Conservation (phyloP, 2,888 invertebrate species). For the Drosophila anomalata region DNA sequence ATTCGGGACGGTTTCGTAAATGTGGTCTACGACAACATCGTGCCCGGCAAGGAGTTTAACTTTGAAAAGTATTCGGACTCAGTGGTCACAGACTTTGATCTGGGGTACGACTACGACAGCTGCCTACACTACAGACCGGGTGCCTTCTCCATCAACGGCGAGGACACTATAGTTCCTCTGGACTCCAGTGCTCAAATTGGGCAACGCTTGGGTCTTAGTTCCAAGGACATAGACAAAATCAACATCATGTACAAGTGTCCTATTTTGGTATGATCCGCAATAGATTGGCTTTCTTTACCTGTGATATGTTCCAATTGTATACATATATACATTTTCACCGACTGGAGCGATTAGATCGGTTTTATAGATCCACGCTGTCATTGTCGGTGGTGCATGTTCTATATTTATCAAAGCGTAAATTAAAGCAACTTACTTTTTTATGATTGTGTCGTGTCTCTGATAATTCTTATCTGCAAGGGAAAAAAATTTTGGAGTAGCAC, state of each 20-base stretch:
- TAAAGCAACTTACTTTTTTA: constrained; percentile 30
- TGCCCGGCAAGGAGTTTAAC: constrained; percentile 87
- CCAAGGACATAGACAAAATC: constrained; percentile 79
- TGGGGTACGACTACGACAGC: constrained; percentile 90
- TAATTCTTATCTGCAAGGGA: constrained; percentile 51
- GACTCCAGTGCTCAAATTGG: constrained; percentile 76
- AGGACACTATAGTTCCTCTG: constrained; percentile 87
- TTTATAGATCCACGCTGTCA: constrained; percentile 41
- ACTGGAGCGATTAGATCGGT: constrained; percentile 43
- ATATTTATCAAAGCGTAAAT: constrained; percentile 39
- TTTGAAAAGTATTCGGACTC: constrained; percentile 87
- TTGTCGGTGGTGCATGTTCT: constrained; percentile 25
- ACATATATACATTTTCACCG: background rate
- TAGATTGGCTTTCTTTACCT: constrained; percentile 12
- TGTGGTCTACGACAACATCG: constrained; percentile 84
- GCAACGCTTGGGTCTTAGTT: constrained; percentile 76
- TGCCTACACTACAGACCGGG: constrained; percentile 91
- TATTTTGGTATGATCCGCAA: constrained; percentile 56
- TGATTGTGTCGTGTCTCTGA: constrained; percentile 8
- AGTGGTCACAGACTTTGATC: constrained; percentile 87
- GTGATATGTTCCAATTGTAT: constrained; percentile 55
- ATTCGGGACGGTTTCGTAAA: constrained; percentile 89
- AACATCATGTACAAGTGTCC: constrained; percentile 82
- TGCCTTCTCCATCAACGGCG: constrained; percentile 89
- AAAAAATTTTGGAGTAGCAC: constrained; percentile 15